These are phyloP conservation scores for Mugil cephalus DNA, from an alignment of 2,113 vertebrate species.

Conservation along the genomic window DNA sequence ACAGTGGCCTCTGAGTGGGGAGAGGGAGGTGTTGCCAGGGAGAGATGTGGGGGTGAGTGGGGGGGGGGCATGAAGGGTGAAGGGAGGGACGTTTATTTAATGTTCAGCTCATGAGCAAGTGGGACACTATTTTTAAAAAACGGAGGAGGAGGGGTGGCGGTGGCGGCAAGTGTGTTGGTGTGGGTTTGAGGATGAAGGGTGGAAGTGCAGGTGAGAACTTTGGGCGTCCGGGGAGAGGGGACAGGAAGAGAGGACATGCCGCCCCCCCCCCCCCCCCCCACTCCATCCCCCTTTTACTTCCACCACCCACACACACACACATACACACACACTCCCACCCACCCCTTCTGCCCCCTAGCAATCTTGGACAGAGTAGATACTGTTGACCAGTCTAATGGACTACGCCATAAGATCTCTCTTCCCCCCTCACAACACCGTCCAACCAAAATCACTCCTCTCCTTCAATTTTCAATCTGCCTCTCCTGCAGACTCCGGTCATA, in stretches of 20 bases:
- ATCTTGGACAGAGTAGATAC: slow-evolving; percentile 74
- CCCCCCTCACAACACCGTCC: slow-evolving; percentile 49
- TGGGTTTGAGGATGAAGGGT: slow-evolving; percentile 33
- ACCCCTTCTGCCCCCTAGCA: slow-evolving; percentile 69
- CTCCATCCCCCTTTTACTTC: slow-evolving; percentile 16
- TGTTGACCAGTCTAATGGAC: slow-evolving; percentile 83
- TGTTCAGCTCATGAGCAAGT: slow-evolving; percentile 80
- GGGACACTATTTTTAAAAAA: slow-evolving; percentile 67
- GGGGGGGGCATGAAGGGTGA: slow-evolving; percentile 61
- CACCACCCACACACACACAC: slow-evolving; percentile 7
- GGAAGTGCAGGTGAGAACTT: slow-evolving; percentile 67
- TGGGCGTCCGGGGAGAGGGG: slow-evolving; percentile 41
- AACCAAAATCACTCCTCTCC: slow-evolving; percentile 79
- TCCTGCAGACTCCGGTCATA: slow-evolving; percentile 75
- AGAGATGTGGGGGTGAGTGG: too few relatives aligned
- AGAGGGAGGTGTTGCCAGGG: slow-evolving; percentile 66
- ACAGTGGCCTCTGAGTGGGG: slow-evolving; percentile 48
- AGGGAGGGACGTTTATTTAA: slow-evolving; percentile 79
- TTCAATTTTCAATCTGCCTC: slow-evolving; percentile 78
- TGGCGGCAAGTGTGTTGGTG: neutral
- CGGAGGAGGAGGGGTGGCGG: neutral
- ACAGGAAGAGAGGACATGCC: slow-evolving; percentile 46
- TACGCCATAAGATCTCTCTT: slow-evolving; percentile 75
- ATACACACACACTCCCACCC: slow-evolving; percentile 35
- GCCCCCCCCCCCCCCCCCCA: slow-evolving; percentile 46